A percentile compares a stretch with the other conserved stretches of the same genome.
Evolutionary conservation across 2,797 vertebrate genomes (phyloP).

Genomic region (Tiaroga cobitis): DNA sequence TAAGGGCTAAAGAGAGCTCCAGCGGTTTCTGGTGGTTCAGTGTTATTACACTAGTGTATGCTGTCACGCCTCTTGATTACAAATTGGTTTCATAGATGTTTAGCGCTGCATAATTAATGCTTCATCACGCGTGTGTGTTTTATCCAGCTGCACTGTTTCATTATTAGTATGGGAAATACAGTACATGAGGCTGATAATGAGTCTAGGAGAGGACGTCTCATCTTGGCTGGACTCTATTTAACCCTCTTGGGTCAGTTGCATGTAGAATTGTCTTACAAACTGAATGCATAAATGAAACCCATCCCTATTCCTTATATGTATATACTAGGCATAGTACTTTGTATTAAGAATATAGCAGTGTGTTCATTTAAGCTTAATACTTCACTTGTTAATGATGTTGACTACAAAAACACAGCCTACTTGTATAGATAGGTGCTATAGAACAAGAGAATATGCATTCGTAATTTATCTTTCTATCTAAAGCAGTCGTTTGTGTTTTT

Average conservation of each 20-base stretch:
- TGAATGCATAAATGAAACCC: conserved; percentile 60
- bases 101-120: conserved; percentile 78
- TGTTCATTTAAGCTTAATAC: neutral
- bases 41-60: conserved; percentile 62
- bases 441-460: neutral
- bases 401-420: neutral
- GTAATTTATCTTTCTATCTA: neutral
- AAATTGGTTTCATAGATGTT: conserved; percentile 81
- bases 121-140: conserved; percentile 69
- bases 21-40: conserved; percentile 45
- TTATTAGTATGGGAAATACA: conserved; percentile 70
- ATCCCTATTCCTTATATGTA: neutral
- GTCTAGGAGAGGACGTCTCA: conserved; percentile 66
- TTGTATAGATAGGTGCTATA: neutral
- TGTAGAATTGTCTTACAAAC: conserved; percentile 68
- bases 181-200: conserved; percentile 76
- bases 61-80: conserved; percentile 68
- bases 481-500: neutral
- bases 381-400: conserved; percentile 1
- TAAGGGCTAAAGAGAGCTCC: conserved; percentile 40
- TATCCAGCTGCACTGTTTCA: conserved; percentile 73
- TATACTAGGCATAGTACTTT: neutral
- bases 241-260: conserved; percentile 73
- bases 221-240: conserved; percentile 80
- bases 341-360: conserved; percentile 36